Evolutionary conservation across 2,113 vertebrate species (phyloP), one percentile per base, ranked within the genome.

Genomic region (Oreotrochilus melanogaster): DNA sequence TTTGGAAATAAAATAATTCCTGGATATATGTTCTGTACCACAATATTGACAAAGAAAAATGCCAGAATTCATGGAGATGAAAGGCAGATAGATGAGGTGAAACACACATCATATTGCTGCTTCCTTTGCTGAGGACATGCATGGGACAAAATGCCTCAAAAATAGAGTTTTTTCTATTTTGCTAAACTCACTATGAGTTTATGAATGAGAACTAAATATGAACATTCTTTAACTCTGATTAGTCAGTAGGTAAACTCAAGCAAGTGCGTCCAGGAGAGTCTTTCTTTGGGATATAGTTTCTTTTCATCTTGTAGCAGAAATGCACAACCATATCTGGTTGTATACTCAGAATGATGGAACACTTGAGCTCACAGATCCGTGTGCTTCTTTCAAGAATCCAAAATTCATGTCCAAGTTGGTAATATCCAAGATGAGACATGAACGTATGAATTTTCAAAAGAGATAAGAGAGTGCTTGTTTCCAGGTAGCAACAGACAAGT

Each of bases 331-430:
- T 30, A 74, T 24, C 21, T 81, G 47, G 11, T 37, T 81, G n/a
- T 35, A 53, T 22, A 35, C 5, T 0, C 0, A 48, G 16, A 69
- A 42, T 60, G 30, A 65, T 45, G 14, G 43, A 65, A 65, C 14
- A 27, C 47, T 91, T 83, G 58, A 86, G 11, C 24, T 79, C 43
- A 37, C 2, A n/a, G 30, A 53, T 61, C 33, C 14, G n/a, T 5
- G 11, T 62, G 27, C 15, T 95, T 76, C 30, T 22, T 83, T 8
- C 47, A 85, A 56, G 39, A 72, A 71, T 57, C 42, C 6, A 22
- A 48, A 87, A 81, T 60, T 81, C 33, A 50, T 18, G 42, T 76
- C 33, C 62, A 57, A 31, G 19, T 47, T n/a, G 70, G 11, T n/a
- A 19, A 47, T 48, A 51, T 5, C 47, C 22, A 54, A 35, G 37